Base-by-base conservation (phyloP, 2,113 vertebrate genomes). In the Paralichthys olivaceus region DNA sequence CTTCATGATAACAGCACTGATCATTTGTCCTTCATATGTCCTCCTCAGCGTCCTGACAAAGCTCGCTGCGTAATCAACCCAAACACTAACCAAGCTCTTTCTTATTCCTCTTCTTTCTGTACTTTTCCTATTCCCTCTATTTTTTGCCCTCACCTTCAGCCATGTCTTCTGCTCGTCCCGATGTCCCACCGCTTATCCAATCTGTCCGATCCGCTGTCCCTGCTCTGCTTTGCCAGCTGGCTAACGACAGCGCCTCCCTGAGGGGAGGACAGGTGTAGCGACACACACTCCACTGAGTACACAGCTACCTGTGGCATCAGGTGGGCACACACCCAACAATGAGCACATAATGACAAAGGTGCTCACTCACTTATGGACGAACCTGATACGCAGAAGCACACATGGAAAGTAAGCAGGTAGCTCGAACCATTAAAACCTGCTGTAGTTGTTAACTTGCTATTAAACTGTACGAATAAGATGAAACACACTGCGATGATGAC, bases 201-300 rank as follows among this genome's bases (percentile, higher is more conserved):
- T 93, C 93, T 93, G 93, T 93, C 90, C 87, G 26, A 47, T 79
- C 71, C 87, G 79, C 83, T 79, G 85, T 85, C 82, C 90, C 43
- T 13, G 51, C 63, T 53, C 66, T 11, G 56, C 70, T 77, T 40
- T 90, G 93, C 92, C 93, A 93, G 90, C 91, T 94, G 93, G 93
- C 92, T 72, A 14, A 0, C 34, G 61, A 80, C 81, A 87, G 88
- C 81, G 89, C 88, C 89, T 90, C 91, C 93, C 91, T 14, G 85
- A 90, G 85, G 88, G 78, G 87, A 86, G 82, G 66, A 91, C 93
- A 94, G 93, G 93, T 93, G 93, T 91, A 89, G 80, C 76, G 66
- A 69, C 73, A 58, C 60, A 92, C 92, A 91, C 87, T 87, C 82
- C 83, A 85, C 81, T 91, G 89, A 87, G 82, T 89, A 91, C 79